Evolutionary conservation across 2,888 invertebrate genomes (phyloP).

Genomic region (Alcis repandata): DNA sequence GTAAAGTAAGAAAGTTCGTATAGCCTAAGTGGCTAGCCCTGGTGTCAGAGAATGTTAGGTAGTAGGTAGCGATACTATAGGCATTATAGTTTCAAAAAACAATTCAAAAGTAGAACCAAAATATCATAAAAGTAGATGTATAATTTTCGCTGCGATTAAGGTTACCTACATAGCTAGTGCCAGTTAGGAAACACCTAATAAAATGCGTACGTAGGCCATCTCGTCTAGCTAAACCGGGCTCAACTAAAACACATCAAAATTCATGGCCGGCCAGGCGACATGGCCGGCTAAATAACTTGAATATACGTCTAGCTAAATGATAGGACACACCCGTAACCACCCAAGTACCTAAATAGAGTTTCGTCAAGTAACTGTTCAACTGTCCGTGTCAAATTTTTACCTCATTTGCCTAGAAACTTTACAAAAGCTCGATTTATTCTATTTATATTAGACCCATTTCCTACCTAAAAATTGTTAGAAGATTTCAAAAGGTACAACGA

Average conservation of each 20-base stretch:
- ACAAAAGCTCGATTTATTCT: background rate
- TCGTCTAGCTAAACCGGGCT: constrained; percentile 41
- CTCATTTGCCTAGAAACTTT: background rate
- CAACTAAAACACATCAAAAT: constrained; percentile 55
- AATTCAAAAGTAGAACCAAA: no score
- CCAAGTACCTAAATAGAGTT: background rate
- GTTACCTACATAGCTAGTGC: no score
- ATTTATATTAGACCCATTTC: background rate
- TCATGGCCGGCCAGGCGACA: constrained; percentile 49
- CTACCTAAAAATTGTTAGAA: constrained; percentile 6
- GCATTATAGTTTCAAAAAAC: no score
- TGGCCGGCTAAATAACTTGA: constrained; percentile 43
- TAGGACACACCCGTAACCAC: background rate
- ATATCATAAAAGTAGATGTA: no score
- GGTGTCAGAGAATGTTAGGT: no score
- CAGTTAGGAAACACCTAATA: constrained; percentile 17
- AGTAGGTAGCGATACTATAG: no score
- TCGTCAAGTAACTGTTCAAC: no score
- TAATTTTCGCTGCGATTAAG: no score
- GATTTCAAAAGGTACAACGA: constrained; percentile 13
- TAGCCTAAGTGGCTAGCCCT: no score
- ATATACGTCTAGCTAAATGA: constrained; percentile 3
- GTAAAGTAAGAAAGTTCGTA: no score
- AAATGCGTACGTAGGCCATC: constrained; percentile 30
- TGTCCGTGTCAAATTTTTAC: background rate